Base-by-base conservation (phyloP, 2,888 invertebrate genomes). In the Rhabditophanes sp. region DNA sequence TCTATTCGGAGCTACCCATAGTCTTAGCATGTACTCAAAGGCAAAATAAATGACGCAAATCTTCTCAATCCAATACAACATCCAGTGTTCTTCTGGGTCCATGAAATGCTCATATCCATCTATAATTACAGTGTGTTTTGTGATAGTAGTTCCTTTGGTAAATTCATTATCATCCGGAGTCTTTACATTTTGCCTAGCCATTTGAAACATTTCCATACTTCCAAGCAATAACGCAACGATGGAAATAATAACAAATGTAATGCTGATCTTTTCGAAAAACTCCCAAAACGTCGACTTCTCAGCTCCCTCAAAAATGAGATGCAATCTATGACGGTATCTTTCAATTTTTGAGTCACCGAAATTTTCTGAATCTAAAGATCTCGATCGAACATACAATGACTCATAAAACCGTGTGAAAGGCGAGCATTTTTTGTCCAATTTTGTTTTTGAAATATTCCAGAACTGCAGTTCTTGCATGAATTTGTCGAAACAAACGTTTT, bases 391-490 rank as follows among this genome's bases (percentile, higher is more conserved):
- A n/a, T n/a, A n/a, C n/a, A n/a, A n/a, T n/a, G n/a, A n/a, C n/a
- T n/a, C n/a, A n/a, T n/a, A n/a, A n/a, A n/a, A n/a, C n/a, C 58
- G 60, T 9, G 59, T 42, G 35, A 60, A 61, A 5, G 59, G 59
- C 2, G 55, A 57, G 40, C 61, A 61, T 35, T 60, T 61, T 18
- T 61, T 56, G 33, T 61, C 61, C 53, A 61, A 59, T 16, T 56
- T 44, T 2, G 53, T 48, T 32, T 59, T 60, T 5, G 51, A 52
- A 6, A 61, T 57, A 2, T 59, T 58, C 61, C 61, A 61, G 38
- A 57, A 61, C 22, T 60, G 45, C 22, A 61, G 48, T 40, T 61
- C 61, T 5, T 53, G 53, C 61, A 61, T 61, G 42, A 62, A 61
- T 30, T 57, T 57, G 29, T 62, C 60, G 32, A 61, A 62, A 35